Percentiles rank a stretch among this genome's conserved stretches.
phyloP scores from a whole-genome alignment of 2,888 invertebrate genomes.

The Tuberolachnus salignus region DNA sequence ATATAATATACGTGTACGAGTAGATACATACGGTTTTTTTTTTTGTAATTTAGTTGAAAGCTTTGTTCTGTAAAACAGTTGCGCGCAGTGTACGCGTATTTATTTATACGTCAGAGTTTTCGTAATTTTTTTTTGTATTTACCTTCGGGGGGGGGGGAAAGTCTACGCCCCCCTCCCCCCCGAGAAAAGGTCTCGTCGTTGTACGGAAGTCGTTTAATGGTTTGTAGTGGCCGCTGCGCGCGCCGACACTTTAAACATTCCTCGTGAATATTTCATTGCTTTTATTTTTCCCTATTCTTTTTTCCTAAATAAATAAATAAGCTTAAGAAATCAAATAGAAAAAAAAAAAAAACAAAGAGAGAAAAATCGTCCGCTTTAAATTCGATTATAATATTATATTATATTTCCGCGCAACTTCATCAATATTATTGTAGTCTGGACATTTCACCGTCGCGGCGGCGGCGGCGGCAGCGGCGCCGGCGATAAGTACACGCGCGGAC shows the following conservation, averaged over 20 bases:
- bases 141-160: constrained; percentile 5
- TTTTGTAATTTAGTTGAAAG: constrained; percentile 33
- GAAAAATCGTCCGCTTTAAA: not conserved
- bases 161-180: not conserved
- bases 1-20: no score
- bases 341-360: not conserved
- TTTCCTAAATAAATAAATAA: no score
- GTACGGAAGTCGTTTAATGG: not conserved
- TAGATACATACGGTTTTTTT: not conserved
- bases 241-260: not conserved
- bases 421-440: no score
- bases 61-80: not conserved
- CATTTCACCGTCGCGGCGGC: no score
- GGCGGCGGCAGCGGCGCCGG: no score
- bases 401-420: no score
- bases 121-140: constrained; percentile 13
- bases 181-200: not conserved
- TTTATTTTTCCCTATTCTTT: no score
- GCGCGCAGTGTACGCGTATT: not conserved
- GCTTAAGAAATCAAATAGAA: no score
- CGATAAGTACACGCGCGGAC: no score
- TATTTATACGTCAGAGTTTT: not conserved
- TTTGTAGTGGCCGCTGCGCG: not conserved
- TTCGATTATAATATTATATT: not conserved
- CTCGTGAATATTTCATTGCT: constrained; percentile 16